These are phyloP conservation scores for Chaetorhynchus papuensis DNA, from an alignment of 2,113 vertebrate species.

Conservation along the genomic window DNA sequence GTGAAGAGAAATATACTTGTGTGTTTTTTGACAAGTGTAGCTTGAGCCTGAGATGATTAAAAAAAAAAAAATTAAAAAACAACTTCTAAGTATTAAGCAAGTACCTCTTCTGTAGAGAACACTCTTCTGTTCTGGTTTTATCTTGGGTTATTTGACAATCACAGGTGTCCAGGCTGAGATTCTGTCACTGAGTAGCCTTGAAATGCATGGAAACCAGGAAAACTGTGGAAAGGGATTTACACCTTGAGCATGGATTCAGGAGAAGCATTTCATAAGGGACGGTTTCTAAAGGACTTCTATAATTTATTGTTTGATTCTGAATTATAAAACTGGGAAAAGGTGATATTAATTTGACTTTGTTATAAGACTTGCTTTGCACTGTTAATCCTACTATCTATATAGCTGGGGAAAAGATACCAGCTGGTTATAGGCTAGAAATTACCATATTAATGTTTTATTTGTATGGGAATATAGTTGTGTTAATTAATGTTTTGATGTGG, in stretches of 20 bases:
- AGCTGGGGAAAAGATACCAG: constrained; percentile 62
- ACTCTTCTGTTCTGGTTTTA: not conserved
- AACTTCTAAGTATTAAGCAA: not conserved
- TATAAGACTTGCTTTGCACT: constrained; percentile 59
- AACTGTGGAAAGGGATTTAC: not conserved
- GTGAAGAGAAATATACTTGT: not conserved
- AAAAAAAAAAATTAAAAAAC: not conserved
- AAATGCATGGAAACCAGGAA: not conserved
- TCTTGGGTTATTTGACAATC: not conserved
- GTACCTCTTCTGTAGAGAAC: not conserved
- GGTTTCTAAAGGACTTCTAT: constrained; percentile 31
- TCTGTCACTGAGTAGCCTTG: not conserved
- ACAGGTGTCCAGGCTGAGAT: not conserved
- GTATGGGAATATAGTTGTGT: constrained; percentile 58
- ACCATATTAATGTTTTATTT: constrained; percentile 69
- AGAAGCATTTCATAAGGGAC: not conserved
- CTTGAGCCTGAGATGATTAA: not conserved
- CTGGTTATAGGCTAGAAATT: constrained; percentile 60
- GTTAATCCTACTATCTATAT: constrained; percentile 55
- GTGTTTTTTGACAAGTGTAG: not conserved
- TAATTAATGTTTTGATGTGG: constrained; percentile 68
- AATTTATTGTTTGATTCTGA: constrained; percentile 65
- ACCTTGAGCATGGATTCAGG: not conserved
- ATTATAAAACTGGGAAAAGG: constrained; percentile 57
- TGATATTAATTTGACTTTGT: constrained; percentile 66